phyloP scores from a whole-genome alignment of 1,140 invertebrate genomes.

The Prorops nasuta region DNA sequence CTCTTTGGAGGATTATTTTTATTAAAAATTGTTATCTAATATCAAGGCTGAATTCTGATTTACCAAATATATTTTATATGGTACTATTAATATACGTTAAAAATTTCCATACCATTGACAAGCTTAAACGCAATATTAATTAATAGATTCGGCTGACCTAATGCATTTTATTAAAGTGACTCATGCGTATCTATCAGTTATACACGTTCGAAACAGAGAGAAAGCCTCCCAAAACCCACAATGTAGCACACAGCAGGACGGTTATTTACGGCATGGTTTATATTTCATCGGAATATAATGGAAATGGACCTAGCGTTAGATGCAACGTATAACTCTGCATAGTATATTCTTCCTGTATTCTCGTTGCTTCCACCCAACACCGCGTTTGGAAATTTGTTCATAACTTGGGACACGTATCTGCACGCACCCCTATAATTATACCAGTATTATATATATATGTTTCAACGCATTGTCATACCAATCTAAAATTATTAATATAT shows the following conservation, averaged over 20 bases:
- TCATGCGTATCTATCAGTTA: constrained; percentile 28
- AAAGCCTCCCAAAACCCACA: no score
- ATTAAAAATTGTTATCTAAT: no score
- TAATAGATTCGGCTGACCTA: constrained; percentile 20
- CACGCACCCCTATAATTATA: constrained; percentile 25
- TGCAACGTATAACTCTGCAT: constrained; percentile 18
- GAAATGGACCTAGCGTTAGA: constrained; percentile 31
- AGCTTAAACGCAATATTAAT: no score
- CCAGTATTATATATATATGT: constrained; percentile 10
- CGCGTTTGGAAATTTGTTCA: constrained; percentile 28
- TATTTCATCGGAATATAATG: constrained; percentile 40
- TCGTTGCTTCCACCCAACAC: constrained; percentile 17
- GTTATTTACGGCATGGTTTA: constrained; percentile 36
- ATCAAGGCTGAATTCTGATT: no score
- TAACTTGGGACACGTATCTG: constrained; percentile 23
- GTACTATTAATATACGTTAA: no score
- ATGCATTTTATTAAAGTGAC: constrained; percentile 17
- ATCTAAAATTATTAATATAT: constrained; percentile 23
- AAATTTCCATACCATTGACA: no score
- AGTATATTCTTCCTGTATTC: background rate
- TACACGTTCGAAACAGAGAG: constrained; percentile 1
- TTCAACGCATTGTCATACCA: background rate
- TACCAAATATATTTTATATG: no score
- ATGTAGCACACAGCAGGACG: no score
- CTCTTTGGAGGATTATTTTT: no score